Conservation (phyloP, 2,888 invertebrate species). For the Mesochorus sp. region DNA sequence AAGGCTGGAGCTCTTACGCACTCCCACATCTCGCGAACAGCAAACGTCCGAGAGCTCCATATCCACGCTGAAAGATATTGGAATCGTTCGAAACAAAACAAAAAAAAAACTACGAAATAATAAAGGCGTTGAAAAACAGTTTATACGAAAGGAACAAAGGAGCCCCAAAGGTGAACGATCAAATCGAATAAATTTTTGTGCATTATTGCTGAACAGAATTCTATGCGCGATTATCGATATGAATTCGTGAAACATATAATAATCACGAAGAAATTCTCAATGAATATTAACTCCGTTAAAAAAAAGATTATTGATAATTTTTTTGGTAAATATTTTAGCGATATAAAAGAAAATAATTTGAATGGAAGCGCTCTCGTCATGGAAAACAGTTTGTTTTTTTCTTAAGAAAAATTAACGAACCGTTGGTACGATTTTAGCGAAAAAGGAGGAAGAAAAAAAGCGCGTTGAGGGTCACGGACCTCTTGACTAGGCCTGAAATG, state of each 20-base stretch:
- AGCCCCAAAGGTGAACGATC: constrained; percentile 58
- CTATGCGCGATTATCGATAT: constrained; percentile 51
- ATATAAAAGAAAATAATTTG: no score
- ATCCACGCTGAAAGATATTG: constrained; percentile 17
- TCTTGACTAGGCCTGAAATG: no score
- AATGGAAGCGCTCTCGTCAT: no score
- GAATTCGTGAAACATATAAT: constrained; percentile 45
- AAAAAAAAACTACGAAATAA: neutral
- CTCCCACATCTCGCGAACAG: constrained; percentile 72
- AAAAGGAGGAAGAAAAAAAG: neutral
- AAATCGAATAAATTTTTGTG: constrained; percentile 40
- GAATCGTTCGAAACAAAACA: constrained; percentile 4
- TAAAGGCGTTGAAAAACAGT: neutral
- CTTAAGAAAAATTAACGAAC: no score
- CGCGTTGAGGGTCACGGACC: neutral
- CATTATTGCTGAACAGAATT: constrained; percentile 27
- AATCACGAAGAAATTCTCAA: constrained; percentile 42
- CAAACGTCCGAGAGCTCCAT: neutral
- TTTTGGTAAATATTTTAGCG: no score
- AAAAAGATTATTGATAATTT: no score
- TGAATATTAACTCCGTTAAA: constrained; percentile 47
- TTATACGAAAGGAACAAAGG: constrained; percentile 1
- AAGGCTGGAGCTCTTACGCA: constrained; percentile 77
- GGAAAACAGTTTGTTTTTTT: no score
- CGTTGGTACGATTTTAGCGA: no score